Base-by-base conservation (phyloP, 2,113 vertebrate species). In the Ochotona princeps region DNA sequence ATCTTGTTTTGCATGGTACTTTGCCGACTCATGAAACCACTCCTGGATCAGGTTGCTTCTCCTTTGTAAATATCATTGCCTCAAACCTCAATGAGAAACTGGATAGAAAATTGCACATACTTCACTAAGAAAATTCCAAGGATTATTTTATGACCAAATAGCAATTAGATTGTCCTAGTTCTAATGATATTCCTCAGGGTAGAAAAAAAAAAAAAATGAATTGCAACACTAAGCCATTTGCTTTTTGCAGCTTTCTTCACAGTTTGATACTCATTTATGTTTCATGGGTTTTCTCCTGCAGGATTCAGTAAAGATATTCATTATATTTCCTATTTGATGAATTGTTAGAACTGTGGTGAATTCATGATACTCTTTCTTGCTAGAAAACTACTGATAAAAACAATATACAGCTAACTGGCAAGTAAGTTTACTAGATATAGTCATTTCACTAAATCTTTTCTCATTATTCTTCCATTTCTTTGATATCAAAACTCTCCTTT, bases 91-190 rank as follows among this genome's bases (percentile, higher is more conserved):
- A 0, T 79, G 75, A 88, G 21, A 90, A 94, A 13, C n/a, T 49
- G 21, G 90, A 83, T 74, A 57, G 72, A 76, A 66, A 94, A 92
- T 51, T 44, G 73, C 49, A 23, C 66, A 51, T 83, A 74, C 83
- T 91, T 92, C 66, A 60, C 23, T 86, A 21, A 57, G 57, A 74
- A 96, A 93, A 89, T 79, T 84, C 81, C 70, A 47, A 83, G 75
- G 78, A 83, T 75, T 74, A 93, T 76, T 94, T 89, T 76, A 75
- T 75, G 54, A 84, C 32, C 47, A 82, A 84, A 91, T 1, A 57
- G 28, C 69, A 79, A 89, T 67, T n/a, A 28, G 8, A 67, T n/a
- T 83, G 83, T 83, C 57, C 57, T 70, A 25, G 18, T 47, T 74
- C 60, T 74, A 44, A 84, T 81, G 28, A 32, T 87, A 7, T 54